phyloP scores from a whole-genome alignment of 2,113 vertebrate species.

The Eclectus roratus region DNA sequence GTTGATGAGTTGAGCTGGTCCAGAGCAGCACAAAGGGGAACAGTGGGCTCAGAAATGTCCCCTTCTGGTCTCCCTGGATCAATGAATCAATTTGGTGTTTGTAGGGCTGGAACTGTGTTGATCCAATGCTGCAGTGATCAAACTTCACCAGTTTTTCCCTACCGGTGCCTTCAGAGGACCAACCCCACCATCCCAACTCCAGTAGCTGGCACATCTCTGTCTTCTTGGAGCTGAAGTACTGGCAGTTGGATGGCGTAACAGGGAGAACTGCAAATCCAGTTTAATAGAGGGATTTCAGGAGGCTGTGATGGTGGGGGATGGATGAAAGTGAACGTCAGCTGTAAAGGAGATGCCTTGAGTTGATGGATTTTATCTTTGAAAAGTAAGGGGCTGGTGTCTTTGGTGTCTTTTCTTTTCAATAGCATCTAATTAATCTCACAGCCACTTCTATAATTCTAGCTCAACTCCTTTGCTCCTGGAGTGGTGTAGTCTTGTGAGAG shows the following conservation, averaged over 20 bases:
- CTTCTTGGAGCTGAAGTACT: not conserved
- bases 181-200: not conserved
- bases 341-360: fast-evolving
- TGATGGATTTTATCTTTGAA: not conserved
- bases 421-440: not conserved
- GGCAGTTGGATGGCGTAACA: not conserved
- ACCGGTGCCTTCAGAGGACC: not conserved
- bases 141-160: not conserved
- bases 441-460: not conserved
- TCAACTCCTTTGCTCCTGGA: not conserved
- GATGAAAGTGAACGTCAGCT: not conserved
- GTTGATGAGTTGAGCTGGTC: not conserved
- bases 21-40: not conserved
- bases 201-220: not conserved
- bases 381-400: not conserved
- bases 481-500: not conserved
- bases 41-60: not conserved
- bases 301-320: not conserved
- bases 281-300: not conserved
- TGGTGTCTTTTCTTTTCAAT: not conserved
- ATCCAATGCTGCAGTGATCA: not conserved
- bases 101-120: not conserved
- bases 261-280: not conserved
- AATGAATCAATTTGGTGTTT: not conserved
- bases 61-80: not conserved